Percentiles rank a stretch among this genome's conserved stretches.
phyloP scores from a whole-genome alignment of 2,113 vertebrate genomes.

The Heptranchias perlo region DNA sequence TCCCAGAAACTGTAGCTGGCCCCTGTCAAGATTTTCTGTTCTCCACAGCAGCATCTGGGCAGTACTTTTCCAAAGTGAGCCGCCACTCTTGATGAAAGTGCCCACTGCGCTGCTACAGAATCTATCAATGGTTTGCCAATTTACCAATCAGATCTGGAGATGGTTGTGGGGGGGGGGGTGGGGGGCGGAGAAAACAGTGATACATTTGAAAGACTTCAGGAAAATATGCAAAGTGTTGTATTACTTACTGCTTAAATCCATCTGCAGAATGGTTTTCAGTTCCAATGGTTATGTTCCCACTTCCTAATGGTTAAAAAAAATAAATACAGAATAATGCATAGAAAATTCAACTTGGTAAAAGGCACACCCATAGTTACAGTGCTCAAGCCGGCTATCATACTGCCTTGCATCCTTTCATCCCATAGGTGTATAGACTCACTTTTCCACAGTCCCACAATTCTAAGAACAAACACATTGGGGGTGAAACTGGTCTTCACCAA shows the following conservation, averaged over 20 bases:
- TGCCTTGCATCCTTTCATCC: neutral
- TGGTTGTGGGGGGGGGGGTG: neutral
- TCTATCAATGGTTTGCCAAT: too few species aligned
- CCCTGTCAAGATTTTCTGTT: neutral
- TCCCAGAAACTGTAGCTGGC: neutral
- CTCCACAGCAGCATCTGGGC: too few species aligned
- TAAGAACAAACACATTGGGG: too few species aligned
- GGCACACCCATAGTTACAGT: neutral
- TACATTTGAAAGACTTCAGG: neutral
- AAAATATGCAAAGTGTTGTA: neutral
- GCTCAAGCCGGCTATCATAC: neutral
- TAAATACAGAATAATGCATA: neutral
- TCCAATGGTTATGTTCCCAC: neutral
- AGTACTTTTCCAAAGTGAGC: too few species aligned
- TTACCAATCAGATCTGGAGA: neutral
- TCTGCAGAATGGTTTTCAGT: neutral
- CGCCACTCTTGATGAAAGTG: too few species aligned
- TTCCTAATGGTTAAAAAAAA: constrained; percentile 7
- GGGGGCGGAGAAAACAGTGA: neutral
- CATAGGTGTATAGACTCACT: neutral
- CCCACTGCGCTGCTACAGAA: too few species aligned
- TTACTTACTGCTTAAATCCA: neutral
- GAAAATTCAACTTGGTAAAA: neutral
- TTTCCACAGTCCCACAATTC: neutral
- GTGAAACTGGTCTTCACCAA: too few species aligned